Base-by-base conservation (phyloP, 2,888 invertebrate genomes). In the Gari tellinella region DNA sequence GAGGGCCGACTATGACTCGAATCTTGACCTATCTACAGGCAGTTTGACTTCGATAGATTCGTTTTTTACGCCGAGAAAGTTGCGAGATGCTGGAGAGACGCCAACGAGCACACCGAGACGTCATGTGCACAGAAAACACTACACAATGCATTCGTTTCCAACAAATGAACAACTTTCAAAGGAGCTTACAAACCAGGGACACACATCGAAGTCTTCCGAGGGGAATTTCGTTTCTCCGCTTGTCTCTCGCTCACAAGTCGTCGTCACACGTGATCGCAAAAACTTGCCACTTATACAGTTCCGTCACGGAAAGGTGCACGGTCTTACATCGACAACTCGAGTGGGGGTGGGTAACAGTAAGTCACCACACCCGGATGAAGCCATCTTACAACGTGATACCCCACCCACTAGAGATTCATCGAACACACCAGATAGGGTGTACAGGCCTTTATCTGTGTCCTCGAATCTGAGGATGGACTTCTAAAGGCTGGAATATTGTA, bases 51-150 rank as follows among this genome's bases (percentile, higher is more conserved):
- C 75, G 3, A 37, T 49, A 40, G 84, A 84, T 70, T 72, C 74
- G 46, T 72, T 80, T 15, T 43, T 68, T 21, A 72, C 76, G 12
- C 70, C 55, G 41, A 46, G 80, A 38, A 68, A 65, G 55, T 31
- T 31, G 10, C 67, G 70, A 2, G 83, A 83, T 57, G 83, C 83
- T n/a, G 83, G 83, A 0, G 83, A 83, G 65, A 79, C 79, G 3
- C 80, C 80, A 0, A 78, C 80, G 2, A 69, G 72, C 14, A 83
- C 83, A 4, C 83, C 83, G 15, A 58, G 80, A 40, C 60, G 72
- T 23, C 19, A 41, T 4, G 31, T 31, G 10, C 63, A 53, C 23
- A 48, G 77, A n/a, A 77, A 72, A 61, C 69, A 77, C 55, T 72
- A 65, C 55, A 77, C 77, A 17, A 14, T 72, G 10, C 72, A 77